Evolutionary conservation across 2,113 vertebrate species (phyloP).

Genomic region (Elephas maximus): DNA sequence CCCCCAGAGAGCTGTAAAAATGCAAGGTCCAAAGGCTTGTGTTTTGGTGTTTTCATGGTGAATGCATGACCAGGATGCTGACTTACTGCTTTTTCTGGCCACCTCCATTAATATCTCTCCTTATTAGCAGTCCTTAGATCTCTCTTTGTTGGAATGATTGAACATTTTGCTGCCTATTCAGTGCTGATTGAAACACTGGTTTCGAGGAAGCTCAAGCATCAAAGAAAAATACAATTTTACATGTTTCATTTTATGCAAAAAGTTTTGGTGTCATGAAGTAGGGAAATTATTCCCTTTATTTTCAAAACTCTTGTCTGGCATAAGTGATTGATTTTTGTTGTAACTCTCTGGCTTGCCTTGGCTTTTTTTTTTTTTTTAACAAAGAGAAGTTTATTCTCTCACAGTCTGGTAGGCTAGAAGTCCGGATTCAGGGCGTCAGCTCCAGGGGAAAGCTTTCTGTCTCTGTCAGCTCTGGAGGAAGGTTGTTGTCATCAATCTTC

Average conservation of each 20-base stretch:
- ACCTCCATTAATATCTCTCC: not conserved
- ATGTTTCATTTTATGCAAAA: conserved; percentile 73
- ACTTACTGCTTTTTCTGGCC: not conserved
- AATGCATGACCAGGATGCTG: not conserved
- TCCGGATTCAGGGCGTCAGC: no score
- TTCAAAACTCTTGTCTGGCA: conserved; percentile 64
- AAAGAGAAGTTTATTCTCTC: no score
- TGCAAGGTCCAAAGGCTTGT: not conserved
- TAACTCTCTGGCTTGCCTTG: not conserved
- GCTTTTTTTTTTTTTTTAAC: no score
- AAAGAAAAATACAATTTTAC: conserved; percentile 70
- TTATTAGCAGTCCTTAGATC: not conserved
- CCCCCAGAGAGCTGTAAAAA: no score
- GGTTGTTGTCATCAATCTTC: no score
- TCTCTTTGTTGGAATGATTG: not conserved
- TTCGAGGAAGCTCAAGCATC: conserved; percentile 54
- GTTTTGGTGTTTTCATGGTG: not conserved
- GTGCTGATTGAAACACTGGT: conserved; percentile 45
- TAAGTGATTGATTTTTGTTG: conserved; percentile 57
- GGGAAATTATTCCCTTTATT: conserved; percentile 74
- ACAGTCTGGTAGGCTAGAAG: no score
- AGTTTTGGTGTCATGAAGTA: conserved; percentile 63
- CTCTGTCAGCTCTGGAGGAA: no score
- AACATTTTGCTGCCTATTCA: conserved; percentile 62
- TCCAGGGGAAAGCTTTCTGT: no score